A percentile compares a stretch with the other conserved stretches of the same genome.
These are phyloP conservation scores for Lontra canadensis DNA, from an alignment of 2,113 vertebrate species.

Conservation along the genomic window DNA sequence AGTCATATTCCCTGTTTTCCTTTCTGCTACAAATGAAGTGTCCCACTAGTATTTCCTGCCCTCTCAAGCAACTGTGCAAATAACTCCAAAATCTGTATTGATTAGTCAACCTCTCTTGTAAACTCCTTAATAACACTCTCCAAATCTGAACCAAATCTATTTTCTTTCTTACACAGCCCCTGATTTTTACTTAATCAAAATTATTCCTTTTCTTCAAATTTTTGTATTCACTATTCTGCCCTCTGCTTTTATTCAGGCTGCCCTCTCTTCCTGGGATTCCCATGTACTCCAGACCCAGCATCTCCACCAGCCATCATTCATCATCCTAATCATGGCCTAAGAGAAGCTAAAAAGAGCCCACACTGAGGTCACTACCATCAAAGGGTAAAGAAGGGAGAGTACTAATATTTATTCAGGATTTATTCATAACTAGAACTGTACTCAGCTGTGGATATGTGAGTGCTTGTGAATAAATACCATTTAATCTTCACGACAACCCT, in stretches of 20 bases:
- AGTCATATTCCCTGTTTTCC: neutral
- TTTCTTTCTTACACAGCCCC: neutral
- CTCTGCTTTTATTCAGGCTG: neutral
- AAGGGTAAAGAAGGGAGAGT: neutral
- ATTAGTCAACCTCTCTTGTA: neutral
- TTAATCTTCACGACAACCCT: neutral
- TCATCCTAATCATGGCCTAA: neutral
- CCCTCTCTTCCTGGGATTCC: neutral
- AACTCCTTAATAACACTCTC: neutral
- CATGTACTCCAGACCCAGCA: neutral
- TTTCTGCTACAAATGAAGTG: neutral
- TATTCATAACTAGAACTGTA: neutral
- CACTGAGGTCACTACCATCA: neutral
- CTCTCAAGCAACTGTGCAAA: neutral
- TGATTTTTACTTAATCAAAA: neutral
- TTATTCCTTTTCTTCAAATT: neutral
- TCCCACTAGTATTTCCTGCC: neutral
- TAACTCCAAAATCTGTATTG: neutral
- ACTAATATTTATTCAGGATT: neutral
- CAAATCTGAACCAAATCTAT: neutral
- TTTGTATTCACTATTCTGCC: neutral
- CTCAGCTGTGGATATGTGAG: neutral
- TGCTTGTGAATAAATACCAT: slow-evolving; percentile 21
- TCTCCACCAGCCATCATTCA: neutral
- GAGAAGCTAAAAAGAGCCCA: slow-evolving; percentile 19